Percentiles rank a stretch among this genome's conserved stretches.
These are phyloP conservation scores for Calliopum simillimum DNA, from an alignment of 2,888 invertebrate species.

Conservation along the genomic window DNA sequence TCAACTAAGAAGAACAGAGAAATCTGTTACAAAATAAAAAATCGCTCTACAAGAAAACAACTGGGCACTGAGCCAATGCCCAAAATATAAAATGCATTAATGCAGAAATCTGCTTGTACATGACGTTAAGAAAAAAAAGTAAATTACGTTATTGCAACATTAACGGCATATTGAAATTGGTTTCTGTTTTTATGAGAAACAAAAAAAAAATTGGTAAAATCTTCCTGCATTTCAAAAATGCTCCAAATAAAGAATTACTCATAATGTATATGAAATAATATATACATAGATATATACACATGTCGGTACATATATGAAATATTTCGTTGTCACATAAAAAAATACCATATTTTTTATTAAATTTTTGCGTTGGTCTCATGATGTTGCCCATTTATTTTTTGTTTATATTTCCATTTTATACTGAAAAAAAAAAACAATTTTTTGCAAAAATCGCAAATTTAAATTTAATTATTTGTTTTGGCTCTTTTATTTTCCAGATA, in stretches of 20 bases:
- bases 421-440: slow-evolving; percentile 34
- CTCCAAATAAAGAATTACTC: too few species aligned
- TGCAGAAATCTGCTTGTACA: background rate
- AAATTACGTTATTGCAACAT: too few species aligned
- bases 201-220: too few species aligned
- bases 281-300: too few species aligned
- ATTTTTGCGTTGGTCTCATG: background rate
- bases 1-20: slow-evolving; percentile 14
- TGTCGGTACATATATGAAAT: too few species aligned
- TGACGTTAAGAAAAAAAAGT: too few species aligned
- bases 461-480: slow-evolving; percentile 35
- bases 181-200: too few species aligned
- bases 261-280: too few species aligned
- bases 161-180: too few species aligned
- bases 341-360: background rate
- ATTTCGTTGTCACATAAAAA: background rate
- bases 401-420: background rate
- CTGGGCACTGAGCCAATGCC: slow-evolving; percentile 11
- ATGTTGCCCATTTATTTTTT: slow-evolving; percentile 4
- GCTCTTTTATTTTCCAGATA: slow-evolving; percentile 44
- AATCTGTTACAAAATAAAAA: background rate
- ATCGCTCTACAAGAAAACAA: background rate
- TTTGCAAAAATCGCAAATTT: slow-evolving; percentile 19
- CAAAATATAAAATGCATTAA: slow-evolving; percentile 4
- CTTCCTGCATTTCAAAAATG: too few species aligned